These are phyloP conservation scores for Bos javanicus DNA, from an alignment of 2,113 vertebrate species.

Conservation along the genomic window DNA sequence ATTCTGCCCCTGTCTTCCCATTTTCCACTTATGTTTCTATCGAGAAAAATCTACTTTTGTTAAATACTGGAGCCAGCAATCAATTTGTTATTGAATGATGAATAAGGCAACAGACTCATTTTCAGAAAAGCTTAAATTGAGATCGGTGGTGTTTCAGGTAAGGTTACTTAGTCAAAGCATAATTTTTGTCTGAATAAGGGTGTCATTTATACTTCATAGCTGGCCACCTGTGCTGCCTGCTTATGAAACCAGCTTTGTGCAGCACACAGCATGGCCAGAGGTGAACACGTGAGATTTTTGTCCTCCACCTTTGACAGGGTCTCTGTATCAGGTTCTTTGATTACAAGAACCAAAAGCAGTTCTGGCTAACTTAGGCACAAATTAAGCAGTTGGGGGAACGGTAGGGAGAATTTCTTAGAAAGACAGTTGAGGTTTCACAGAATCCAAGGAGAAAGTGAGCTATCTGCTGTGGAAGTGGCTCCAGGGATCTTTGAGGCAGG, in stretches of 20 bases:
- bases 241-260: constrained; percentile 20
- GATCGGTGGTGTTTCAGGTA: constrained; percentile 13
- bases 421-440: neutral
- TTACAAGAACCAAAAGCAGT: neutral
- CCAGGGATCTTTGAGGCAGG: neutral
- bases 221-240: constrained; percentile 31
- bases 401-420: constrained; percentile 1
- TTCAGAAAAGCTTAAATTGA: constrained; percentile 38
- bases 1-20: neutral
- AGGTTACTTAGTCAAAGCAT: neutral
- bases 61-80: neutral
- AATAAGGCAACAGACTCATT: neutral
- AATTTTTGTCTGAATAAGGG: neutral
- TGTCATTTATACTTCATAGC: constrained; percentile 1
- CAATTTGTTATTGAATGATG: neutral
- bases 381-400: neutral
- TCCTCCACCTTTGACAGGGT: neutral
- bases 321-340: neutral
- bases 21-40: neutral
- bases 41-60: neutral
- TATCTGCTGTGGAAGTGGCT: neutral
- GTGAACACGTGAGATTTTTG: constrained; percentile 3
- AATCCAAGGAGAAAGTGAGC: neutral
- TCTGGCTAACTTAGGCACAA: neutral
- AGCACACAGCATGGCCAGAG: neutral